Base-by-base conservation (phyloP, 2,797 vertebrate genomes). In the Leptodactylus fallax region DNA sequence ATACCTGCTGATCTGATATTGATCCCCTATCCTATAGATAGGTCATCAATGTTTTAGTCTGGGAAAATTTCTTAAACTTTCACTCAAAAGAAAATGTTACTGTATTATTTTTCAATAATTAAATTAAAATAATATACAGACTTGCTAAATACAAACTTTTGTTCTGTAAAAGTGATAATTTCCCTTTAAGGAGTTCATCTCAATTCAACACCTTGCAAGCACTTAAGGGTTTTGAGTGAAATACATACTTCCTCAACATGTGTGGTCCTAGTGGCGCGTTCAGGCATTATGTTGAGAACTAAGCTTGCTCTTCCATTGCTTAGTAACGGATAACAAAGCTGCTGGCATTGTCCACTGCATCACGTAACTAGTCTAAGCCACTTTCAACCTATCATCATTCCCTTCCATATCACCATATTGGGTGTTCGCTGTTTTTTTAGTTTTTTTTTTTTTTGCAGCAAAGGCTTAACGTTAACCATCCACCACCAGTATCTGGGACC, bases 251-350 rank as follows among this genome's bases (percentile, higher is more conserved):
- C 55, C 55, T 16, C 60, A 78, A 67, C 61, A 81, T 80, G 81
- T 83, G 80, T 78, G 88, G 16, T 82, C 61, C 16, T 83, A 36
- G 58, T 77, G 53, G 69, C 27, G 79, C 77, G 69, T 85, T 71
- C 79, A 51, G 77, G n/a, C 61, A 65, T 83, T 36, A 60, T 19
- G 79, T 83, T 83, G 79, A 82, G 25, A 79, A 85, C 72, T 77
- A 79, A 89, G 74, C 65, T 77, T 88, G 67, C 16, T 81, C 81
- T 81, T 21, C 17, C 55, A 69, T 89, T 78, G 88, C 88, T 83
- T 71, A 79, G 79, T 86, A 79, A 51, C 36, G 21, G 80, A 85
- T 89, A 89, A 89, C 85, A 86, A 79, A 79, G 61, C 72, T 86
- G 55, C 47, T 45, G 27, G 65, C 53, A n/a, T 81, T 74, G 19